Base-by-base conservation (phyloP, 2,888 invertebrate species). In the Escarpia spicata region DNA sequence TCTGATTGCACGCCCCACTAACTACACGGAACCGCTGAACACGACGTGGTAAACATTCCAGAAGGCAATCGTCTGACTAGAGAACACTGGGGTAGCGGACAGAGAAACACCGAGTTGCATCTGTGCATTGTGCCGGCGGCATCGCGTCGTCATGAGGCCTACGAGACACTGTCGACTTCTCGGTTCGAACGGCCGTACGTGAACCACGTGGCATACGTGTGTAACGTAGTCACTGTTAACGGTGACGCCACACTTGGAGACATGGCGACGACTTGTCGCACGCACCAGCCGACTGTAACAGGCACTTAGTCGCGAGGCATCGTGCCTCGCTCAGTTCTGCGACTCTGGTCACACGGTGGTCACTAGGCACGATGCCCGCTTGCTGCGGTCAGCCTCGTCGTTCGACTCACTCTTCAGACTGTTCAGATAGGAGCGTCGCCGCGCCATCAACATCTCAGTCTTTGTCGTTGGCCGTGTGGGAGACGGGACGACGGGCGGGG, bases 391-490 rank as follows among this genome's bases (percentile, higher is more conserved):
- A 31, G 37, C 92, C 91, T 91, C 91, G 58, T 89, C 89, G 10
- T 43, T 60, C 12, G 31, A 37, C 31, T 91, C 92, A 31, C 75
- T 92, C 90, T 92, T 92, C 52, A 92, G 89, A 89, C 93, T 94
- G 89, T 92, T 94, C 91, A 92, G 92, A 92, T 93, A 93, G 75
- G 93, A 92, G 92, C 93, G 94, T 75, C 96, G 92, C 44, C 96
- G 93, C 9, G 96, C 96, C 90, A 96, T 92, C 93, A 96, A 92
- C 96, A 95, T 96, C 94, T 95, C 96, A 93, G 94, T 96, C 93
- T 96, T 96, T 43, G 96, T 96, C 92, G 94, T 91, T 91, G 94
- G 95, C 92, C 75, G 93, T 19, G 43, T 92, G 60, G 31, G 43
- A 9, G 31, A 31, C 31, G 44, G 44, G 19, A 89, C 75, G 31